These are phyloP conservation scores for Microcebus lehilahytsara DNA, from an alignment of 2,113 vertebrate genomes.

Conservation along the genomic window DNA sequence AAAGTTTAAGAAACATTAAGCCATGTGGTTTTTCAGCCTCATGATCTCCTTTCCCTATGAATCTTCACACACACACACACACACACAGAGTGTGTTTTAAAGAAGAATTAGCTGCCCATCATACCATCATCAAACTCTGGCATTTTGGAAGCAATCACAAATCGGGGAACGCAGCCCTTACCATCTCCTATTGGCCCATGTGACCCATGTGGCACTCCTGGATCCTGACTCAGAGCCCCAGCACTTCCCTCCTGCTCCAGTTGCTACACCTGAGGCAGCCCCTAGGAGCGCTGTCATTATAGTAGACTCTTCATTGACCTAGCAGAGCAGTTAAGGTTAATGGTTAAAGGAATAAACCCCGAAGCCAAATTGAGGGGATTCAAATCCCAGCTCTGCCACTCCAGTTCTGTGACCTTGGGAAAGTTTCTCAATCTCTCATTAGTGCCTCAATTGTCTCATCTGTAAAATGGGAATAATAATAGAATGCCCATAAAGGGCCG, in stretches of 20 bases:
- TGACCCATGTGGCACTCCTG: no score
- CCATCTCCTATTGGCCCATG: background rate
- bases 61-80: background rate
- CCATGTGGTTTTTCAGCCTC: background rate
- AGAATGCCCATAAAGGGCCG: background rate
- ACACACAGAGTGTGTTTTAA: background rate
- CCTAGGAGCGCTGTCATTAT: background rate
- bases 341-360: background rate
- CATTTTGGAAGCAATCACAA: background rate
- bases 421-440: background rate
- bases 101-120: background rate
- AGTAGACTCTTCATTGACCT: accelerated
- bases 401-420: background rate
- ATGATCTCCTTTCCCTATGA: background rate
- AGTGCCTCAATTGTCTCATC: background rate
- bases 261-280: background rate
- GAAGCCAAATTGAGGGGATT: background rate
- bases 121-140: background rate
- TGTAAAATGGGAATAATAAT: background rate
- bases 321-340: background rate
- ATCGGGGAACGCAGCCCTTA: background rate
- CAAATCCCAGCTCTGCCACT: background rate
- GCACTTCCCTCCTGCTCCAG: background rate
- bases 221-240: background rate
- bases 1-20: background rate